Conservation (phyloP, 2,888 invertebrate species). For the Athalia circularis region DNA sequence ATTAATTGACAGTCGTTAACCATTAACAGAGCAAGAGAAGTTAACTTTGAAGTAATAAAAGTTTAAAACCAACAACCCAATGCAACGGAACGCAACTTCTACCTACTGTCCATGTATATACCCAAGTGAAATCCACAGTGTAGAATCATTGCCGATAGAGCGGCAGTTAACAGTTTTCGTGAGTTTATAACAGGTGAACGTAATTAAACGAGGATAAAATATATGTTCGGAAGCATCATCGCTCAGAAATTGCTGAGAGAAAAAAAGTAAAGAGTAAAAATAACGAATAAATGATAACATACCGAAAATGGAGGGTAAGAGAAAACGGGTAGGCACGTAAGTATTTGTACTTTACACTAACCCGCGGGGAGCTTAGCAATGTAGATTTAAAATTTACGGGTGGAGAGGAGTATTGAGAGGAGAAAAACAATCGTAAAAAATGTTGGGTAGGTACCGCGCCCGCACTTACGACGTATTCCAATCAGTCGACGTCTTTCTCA, state of each 20-base stretch:
- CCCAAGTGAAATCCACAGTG: too few species aligned
- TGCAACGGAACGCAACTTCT: too few species aligned
- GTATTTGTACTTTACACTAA: too few species aligned
- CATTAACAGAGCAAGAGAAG: constrained; percentile 22
- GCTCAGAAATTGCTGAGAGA: neutral
- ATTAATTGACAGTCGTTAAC: constrained; percentile 41
- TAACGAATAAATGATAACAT: neutral
- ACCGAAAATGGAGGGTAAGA: neutral
- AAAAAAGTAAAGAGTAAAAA: neutral
- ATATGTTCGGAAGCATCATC: neutral
- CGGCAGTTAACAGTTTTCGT: too few species aligned
- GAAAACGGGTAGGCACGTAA: too few species aligned
- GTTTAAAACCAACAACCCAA: neutral
- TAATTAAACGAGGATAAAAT: neutral
- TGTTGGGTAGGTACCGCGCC: neutral
- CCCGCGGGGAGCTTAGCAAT: too few species aligned
- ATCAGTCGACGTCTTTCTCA: neutral
- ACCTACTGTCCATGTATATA: too few species aligned
- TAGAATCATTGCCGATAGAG: too few species aligned
- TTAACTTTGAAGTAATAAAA: constrained; percentile 14
- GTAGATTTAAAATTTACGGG: neutral
- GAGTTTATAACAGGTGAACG: neutral
- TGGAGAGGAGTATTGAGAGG: neutral
- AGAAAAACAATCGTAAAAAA: neutral
- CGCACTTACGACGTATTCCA: neutral